Evolutionary conservation across 2,888 invertebrate genomes (phyloP), one percentile per base, ranked within the genome.

Genomic region (Meta bourneti): DNA sequence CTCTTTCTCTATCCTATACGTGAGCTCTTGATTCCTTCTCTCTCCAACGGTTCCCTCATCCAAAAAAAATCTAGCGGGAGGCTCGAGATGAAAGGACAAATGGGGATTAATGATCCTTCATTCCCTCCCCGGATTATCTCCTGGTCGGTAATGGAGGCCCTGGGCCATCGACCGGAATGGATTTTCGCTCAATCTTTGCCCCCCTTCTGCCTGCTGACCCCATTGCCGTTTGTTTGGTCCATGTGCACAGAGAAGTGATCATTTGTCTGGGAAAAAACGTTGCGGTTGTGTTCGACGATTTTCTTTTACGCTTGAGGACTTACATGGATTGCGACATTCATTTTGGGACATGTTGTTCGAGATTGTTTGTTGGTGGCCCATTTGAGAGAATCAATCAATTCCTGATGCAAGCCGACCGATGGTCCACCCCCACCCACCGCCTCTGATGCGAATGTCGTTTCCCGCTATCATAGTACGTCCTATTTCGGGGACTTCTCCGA

Each of bases 81-180:
- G 48, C 75, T n/a, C 75, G 51, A 70, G 81, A 75, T 83, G 82
- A 82, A 70, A 78, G 81, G 82, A 82, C 89, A 89, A 89, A 89
- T 89, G 89, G 81, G 88, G 74, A 88, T 88, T 88, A 88, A 89
- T 89, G 89, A 89, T 89, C 8, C 74, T 72, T 16, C 77, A n/a
- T 69, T 34, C 81, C 77, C 80, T 61, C 88, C 88, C 81, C 34
- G 74, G 89, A 82, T 89, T 82, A 89, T 89, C 89, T 80, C 74
- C 80, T 81, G n/a, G 34, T 20, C 34, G n/a, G 16, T 78, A 52
- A 79, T 52, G 81, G 72, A 19, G 16, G 78, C 34, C 51, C 78
- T 72, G 52, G 51, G 75, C 72, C 54, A 81, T 82, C 81, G 74
- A 89, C 81, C 70, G 7, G 77, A 72, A 87, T 87, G 79, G 69